These are phyloP conservation scores for Artibeus lituratus DNA, from an alignment of 2,797 vertebrate genomes.

Conservation along the genomic window DNA sequence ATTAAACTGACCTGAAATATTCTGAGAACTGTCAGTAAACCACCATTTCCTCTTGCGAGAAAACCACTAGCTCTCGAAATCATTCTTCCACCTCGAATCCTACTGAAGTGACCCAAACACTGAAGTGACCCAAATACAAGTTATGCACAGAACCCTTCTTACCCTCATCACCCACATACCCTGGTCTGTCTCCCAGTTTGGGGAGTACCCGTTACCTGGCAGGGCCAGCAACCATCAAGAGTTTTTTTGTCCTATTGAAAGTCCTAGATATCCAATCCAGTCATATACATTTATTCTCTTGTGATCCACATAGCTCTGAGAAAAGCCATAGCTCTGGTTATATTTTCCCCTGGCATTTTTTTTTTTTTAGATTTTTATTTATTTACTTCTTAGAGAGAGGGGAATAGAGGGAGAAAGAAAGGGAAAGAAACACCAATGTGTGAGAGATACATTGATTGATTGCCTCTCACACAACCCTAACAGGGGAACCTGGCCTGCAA, in stretches of 20 bases:
- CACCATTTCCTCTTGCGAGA: neutral
- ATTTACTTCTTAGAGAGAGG: too few species aligned
- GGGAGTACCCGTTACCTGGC: neutral
- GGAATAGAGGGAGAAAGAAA: too few species aligned
- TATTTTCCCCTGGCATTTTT: neutral
- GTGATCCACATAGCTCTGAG: neutral
- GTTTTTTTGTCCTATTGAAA: neutral
- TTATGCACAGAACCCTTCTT: neutral
- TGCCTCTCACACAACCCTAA: too few species aligned
- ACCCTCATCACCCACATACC: neutral
- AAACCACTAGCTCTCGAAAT: neutral
- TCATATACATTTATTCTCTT: neutral
- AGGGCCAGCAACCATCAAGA: neutral
- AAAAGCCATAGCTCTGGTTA: neutral
- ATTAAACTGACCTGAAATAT: neutral
- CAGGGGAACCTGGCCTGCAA: too few species aligned
- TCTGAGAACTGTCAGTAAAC: neutral
- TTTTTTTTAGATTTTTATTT: too few species aligned
- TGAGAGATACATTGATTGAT: too few species aligned
- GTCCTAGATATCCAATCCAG: neutral
- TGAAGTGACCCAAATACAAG: neutral
- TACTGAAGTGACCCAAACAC: neutral
- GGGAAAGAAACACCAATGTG: too few species aligned
- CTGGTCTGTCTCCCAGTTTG: neutral
- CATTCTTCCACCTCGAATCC: neutral